Evolutionary conservation across 1,140 invertebrate genomes (phyloP), one percentile per base, ranked within the genome.

Genomic region (Popillia japonica): DNA sequence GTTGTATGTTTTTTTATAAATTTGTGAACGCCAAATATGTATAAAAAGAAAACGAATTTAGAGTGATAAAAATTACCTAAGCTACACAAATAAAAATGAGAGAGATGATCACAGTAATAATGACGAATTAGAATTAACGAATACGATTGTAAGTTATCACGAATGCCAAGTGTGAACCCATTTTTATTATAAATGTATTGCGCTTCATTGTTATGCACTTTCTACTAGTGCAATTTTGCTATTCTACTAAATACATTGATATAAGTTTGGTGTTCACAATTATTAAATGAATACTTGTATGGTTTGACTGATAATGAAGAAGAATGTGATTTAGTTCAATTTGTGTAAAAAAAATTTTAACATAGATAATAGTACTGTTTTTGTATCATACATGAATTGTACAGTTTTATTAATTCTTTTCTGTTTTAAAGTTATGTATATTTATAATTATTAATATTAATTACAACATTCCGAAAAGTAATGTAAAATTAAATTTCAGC

Each of bases 281-380:
- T 0, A 42, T 73, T 64, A 20, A 64, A 23, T 23, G 20, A 40
- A 42, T 4, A 34, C 10, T 20, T 68, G 27, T 68, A 73, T 8
- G 27, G 72, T 40, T 40, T 73, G 72, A 73, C 72, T 73, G 72
- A 34, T 40, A 40, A 22, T 14, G 40, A 23, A 48, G 23, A 23
- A 55, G 74, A 75, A 41, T 75, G 74, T 75, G 74, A 75, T 75
- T 75, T 75, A 75, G 74, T 75, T 75, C 74, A 75, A 75, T 75
- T 75, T 64, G 61, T 64, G 61, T 64, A 64, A 64, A 64, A 64
- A 64, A 20, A 64, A 20, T 64, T 64, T 64, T 20, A 48, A 48
- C 14, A 48, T 40, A 42, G n/a, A 40, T 40, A 40, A 73, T 42
- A 40, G 72, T 73, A 8, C n/a, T 42, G 27, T n/a, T 73, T 42